phyloP scores from a whole-genome alignment of 2,113 vertebrate species.

The Girardinichthys multiradiatus region DNA sequence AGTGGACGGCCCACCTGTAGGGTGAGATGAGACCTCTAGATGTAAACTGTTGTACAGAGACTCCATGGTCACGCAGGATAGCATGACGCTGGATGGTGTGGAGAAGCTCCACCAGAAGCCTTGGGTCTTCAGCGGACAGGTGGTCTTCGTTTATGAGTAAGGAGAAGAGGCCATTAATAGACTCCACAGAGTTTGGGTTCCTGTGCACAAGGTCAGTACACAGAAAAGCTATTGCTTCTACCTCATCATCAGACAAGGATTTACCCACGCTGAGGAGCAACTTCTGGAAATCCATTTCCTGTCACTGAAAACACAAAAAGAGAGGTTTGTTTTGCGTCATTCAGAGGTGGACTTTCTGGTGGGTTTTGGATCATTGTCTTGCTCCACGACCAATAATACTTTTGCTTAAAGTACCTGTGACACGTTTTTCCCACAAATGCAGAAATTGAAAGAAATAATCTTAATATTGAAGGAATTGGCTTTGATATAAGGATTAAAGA shows the following conservation, averaged over 20 bases:
- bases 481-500: too few relatives aligned
- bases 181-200: constrained; percentile 37
- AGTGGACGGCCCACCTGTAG: constrained; percentile 64
- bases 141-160: constrained; percentile 43
- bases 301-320: background rate
- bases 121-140: constrained; percentile 45
- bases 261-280: constrained; percentile 47
- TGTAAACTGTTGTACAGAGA: background rate
- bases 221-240: constrained; percentile 70
- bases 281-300: constrained; percentile 68
- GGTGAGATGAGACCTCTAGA: constrained; percentile 38
- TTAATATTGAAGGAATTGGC: too few relatives aligned
- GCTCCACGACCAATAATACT: too few relatives aligned
- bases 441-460: too few relatives aligned
- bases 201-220: constrained; percentile 68
- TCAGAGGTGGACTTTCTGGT: too few relatives aligned
- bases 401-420: too few relatives aligned
- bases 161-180: constrained; percentile 61
- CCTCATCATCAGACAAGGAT: constrained; percentile 38
- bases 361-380: too few relatives aligned
- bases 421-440: too few relatives aligned
- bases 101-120: constrained; percentile 75
- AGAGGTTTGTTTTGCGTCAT: too few relatives aligned
- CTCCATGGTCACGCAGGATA: constrained; percentile 31
- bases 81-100: constrained; percentile 23